Base-by-base conservation (phyloP, 2,888 invertebrate genomes). In the Hedya salicella region DNA sequence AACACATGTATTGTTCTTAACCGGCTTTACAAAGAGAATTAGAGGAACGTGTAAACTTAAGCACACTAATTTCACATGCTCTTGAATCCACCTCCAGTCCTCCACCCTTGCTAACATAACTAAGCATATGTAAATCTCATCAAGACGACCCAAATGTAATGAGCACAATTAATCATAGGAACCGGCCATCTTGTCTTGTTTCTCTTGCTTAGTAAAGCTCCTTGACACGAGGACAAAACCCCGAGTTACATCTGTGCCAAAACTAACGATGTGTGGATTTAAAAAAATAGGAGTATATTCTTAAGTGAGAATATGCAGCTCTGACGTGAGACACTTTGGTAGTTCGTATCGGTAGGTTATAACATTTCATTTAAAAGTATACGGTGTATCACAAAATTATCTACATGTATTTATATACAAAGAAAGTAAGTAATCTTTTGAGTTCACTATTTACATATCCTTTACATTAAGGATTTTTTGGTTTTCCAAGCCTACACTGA, bases 91-190 rank as follows among this genome's bases (percentile, higher is more conserved):
- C n/a, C n/a, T n/a, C n/a, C n/a, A n/a, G n/a, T n/a, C n/a, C n/a
- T n/a, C n/a, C n/a, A 30, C 25, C 44, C 48, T 48, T 21, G 21
- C 54, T 19, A 13, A 46, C 36, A 48, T 46, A 46, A 30, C 42
- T 46, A 46, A 17, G 75, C 78, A 83, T 80, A 82, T 73, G 80
- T 77, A 85, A 88, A 88, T 86, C 88, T 87, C 82, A 81, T 75
- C 74, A 78, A 72, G 68, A 75, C 73, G 71, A 74, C 77, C 59
- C 76, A 77, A 82, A 73, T 73, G 76, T 86, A 85, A 86, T 86
- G 78, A 83, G 77, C 68, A 80, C 85, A 83, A 91, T 91, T 90
- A 90, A 91, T 91, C 88, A 91, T 71, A 68, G 57, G 68, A 73
- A 65, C 72, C 71, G 72, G 73, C 73, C 76, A 48, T 67, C 62